Base-by-base conservation (phyloP, 1,140 invertebrate genomes). In the Eupristina koningsbergeri region DNA sequence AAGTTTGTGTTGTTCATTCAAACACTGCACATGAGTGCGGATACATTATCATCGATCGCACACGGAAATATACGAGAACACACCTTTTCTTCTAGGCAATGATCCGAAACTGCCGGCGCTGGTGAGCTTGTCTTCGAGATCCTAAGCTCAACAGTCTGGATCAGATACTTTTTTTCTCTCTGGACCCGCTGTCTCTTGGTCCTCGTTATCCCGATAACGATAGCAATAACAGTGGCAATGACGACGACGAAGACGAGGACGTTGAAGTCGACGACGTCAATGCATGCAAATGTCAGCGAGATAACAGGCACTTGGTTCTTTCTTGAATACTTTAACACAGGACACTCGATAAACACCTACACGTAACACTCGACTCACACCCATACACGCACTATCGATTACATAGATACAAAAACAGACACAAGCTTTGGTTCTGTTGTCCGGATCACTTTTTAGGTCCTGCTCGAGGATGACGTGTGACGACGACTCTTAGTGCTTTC, bases 41-140 rank as follows among this genome's bases (percentile, higher is more conserved):
- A 67, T 36, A 67, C 6, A 67, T 67, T 34, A 39, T 31, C 29
- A 67, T 34, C 31, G 64, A 67, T 36, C 64, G 34, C 3, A 5
- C 19, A 19, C 64, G 31, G 15, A 17, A 8, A 19, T 67, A 67
- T 39, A 36, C 64, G n/a, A 58, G 34, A 53, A 80, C 63, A 63
- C 41, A 80, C 63, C 77, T 80, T 39, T 45, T 50, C 22, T 80
- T 19, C 61, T 17, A 36, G 47, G 41, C n/a, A 29, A 31, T 63
- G 61, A 39, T n/a, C 31, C 11, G n/a, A n/a, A 73, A 15, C 5
- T n/a, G 69, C 69, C 69, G 69, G 39, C 31, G 29, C 34, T 73
- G 19, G 15, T 67, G 36, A 67, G 31, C 64, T 67, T 34, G 34
- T 67, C 34, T 67, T 67, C 29, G 11, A 36, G 19, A 34, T 67